A percentile compares a stretch with the other conserved stretches of the same genome.
Conservation (phyloP, 1,140 invertebrate species). For the Leptonema lineaticorne region DNA sequence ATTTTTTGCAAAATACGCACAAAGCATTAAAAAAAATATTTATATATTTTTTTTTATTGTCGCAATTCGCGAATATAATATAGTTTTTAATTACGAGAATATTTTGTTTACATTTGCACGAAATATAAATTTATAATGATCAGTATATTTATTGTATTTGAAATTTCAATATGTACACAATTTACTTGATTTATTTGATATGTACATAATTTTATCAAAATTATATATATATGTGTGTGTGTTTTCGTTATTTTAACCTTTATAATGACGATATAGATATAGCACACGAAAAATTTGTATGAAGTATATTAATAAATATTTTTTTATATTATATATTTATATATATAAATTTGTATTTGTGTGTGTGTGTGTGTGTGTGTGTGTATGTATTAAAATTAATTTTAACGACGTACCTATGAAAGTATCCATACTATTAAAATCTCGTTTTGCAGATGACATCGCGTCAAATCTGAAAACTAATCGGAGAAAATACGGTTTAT, state of each 20-base stretch:
- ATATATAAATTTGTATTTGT: neutral
- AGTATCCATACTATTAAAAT: neutral
- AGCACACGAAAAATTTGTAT: no score
- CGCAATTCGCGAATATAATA: no score
- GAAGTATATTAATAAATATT: neutral
- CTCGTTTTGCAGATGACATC: neutral
- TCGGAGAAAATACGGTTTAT: slow-evolving; percentile 3
- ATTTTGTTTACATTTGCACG: no score
- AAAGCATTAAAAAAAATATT: no score
- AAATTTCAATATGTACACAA: no score
- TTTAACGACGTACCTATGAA: neutral
- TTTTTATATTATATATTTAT: neutral
- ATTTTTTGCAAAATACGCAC: no score
- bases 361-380: neutral
- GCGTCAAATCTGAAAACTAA: slow-evolving; percentile 6
- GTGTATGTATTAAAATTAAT: neutral
- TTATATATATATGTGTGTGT: neutral
- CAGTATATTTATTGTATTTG: no score
- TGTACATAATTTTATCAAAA: neutral
- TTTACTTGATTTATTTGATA: no score
- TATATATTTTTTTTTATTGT: no score
- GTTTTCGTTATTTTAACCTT: neutral
- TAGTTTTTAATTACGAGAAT: no score
- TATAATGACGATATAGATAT: no score
- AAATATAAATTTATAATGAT: no score